phyloP scores from a whole-genome alignment of 2,113 vertebrate genomes.

The Synodontis membranacea region DNA sequence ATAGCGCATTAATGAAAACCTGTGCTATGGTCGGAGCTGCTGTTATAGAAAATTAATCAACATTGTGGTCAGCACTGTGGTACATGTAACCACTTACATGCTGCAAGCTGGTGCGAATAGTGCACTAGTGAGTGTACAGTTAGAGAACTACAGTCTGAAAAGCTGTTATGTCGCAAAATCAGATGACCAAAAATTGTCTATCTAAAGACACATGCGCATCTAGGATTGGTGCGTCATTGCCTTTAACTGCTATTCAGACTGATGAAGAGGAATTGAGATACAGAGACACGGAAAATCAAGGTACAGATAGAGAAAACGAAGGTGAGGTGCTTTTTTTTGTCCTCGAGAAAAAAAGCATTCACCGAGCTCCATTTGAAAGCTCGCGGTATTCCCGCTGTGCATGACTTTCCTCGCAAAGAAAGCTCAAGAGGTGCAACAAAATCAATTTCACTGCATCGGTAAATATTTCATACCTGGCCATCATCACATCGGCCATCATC shows the following conservation, averaged over 20 bases:
- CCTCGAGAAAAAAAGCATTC: constrained; percentile 12
- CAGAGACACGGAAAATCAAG: not conserved
- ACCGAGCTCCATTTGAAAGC: constrained; percentile 43
- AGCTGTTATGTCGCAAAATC: not conserved
- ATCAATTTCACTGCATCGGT: constrained; percentile 54
- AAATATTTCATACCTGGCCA: constrained; percentile 47
- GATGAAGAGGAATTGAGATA: not conserved
- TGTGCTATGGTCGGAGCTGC: not conserved
- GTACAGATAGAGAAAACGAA: not conserved
- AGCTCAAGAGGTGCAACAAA: constrained; percentile 27
- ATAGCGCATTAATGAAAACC: not conserved
- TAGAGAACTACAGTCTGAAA: not conserved
- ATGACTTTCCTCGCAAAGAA: constrained; percentile 50
- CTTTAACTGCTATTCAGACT: not conserved
- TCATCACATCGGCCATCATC: not conserved
- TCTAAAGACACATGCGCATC: not conserved
- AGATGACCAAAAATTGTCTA: not conserved
- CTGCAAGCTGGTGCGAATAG: no score
- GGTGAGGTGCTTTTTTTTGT: no score
- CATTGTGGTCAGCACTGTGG: not conserved
- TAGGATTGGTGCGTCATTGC: not conserved
- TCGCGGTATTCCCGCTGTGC: constrained; percentile 18
- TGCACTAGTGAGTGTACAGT: not conserved
- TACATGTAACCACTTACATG: not conserved
- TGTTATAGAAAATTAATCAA: not conserved